Percentiles rank a stretch among this genome's conserved stretches.
These are phyloP conservation scores for Aplysina aerophoba DNA, from an alignment of 37 sponge, comb jelly and placozoan species.

Conservation along the genomic window DNA sequence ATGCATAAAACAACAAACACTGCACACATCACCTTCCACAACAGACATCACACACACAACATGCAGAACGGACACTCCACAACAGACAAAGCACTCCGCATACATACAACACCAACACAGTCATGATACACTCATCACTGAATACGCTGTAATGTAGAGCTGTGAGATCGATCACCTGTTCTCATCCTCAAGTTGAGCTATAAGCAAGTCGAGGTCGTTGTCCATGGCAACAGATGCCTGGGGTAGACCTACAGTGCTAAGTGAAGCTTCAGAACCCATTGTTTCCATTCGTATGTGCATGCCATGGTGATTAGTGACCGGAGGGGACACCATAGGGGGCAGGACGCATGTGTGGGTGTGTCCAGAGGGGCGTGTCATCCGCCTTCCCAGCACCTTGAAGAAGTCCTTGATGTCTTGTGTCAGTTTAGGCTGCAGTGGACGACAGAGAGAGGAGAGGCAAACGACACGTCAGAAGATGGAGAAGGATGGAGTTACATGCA, in stretches of 20 bases:
- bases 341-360: background rate
- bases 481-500: too few relatives aligned
- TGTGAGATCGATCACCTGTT: background rate
- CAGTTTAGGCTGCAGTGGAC: background rate
- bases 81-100: too few relatives aligned
- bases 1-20: too few relatives aligned
- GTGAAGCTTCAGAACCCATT: background rate
- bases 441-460: too few relatives aligned
- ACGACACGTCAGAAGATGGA: too few relatives aligned
- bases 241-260: background rate
- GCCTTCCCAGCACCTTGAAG: slow-evolving; percentile 40
- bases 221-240: background rate
- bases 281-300: background rate
- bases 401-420: slow-evolving; percentile 35
- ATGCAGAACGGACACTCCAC: too few relatives aligned
- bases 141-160: too few relatives aligned
- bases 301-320: background rate
- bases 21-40: too few relatives aligned
- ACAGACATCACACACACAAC: too few relatives aligned
- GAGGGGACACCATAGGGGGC: background rate
- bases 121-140: too few relatives aligned
- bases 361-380: background rate
- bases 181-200: slow-evolving; percentile 36
- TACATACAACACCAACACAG: too few relatives aligned
- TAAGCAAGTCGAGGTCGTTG: slow-evolving; percentile 6